Base-by-base conservation (phyloP, 2,888 invertebrate genomes). In the Drosophila barbarae region DNA sequence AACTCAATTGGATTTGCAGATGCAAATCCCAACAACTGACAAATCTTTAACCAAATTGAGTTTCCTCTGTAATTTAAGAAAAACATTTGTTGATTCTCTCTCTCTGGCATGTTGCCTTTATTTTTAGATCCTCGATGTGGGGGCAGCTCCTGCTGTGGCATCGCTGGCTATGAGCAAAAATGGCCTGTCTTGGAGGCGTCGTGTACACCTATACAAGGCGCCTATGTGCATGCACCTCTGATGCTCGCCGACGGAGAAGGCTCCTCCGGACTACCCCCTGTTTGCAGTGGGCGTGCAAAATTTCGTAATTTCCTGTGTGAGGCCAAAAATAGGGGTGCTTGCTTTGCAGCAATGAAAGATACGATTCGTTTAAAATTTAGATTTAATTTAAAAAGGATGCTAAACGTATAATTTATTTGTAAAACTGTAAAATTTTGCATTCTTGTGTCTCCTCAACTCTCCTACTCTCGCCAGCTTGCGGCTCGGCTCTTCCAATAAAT, bases 401-500 rank as follows among this genome's bases (percentile, higher is more conserved):
- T 80, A 79, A 71, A 73, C 77, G 42, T 61, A 65, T 63, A 64
- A 75, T 81, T 78, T 75, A 76, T 78, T 69, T 77, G 69, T 41
- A 55, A 56, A 66, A 78, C 76, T 84, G 72, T 84, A 82, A 74
- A 84, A 79, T 78, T 80, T 84, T 54, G 72, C 61, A 65, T 69
- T 61, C 66, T 68, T 73, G 41, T 65, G 76, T 68, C 60, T 64
- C 74, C 76, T 76, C 55, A 64, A 77, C 66, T 68, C 68, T 75
- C 73, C 77, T 71, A 61, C 84, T 55, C 66, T 63, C 78, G 74
- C 78, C 78, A 60, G 35, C 36, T 51, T 21, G 28, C 47, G 67
- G 56, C 71, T 75, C 58, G 41, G 41, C 78, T 63, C 76, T 69
- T 78, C 85, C 71, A 84, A 80, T 84, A 84, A 84, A 78, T 84